Evolutionary conservation across 2,888 invertebrate species (phyloP).

Genomic region (Camponotus fellah): DNA sequence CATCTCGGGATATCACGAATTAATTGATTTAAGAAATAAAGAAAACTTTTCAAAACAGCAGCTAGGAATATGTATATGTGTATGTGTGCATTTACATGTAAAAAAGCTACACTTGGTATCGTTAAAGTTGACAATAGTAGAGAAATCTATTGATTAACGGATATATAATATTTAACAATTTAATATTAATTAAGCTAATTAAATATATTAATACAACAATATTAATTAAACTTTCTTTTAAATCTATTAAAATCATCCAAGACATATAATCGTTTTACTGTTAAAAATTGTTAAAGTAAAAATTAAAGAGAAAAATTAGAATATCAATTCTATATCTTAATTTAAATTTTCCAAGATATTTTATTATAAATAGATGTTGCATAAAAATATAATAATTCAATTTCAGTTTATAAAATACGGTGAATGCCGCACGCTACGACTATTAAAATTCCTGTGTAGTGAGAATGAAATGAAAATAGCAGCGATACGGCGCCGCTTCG

Average conservation of each 20-base stretch:
- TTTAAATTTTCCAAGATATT: not conserved
- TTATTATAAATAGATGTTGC: not conserved
- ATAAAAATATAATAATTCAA: not conserved
- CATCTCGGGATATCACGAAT: constrained; percentile 13
- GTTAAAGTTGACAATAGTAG: not conserved
- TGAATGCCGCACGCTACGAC: not conserved
- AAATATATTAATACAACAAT: too few relatives aligned
- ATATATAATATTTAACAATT: not conserved
- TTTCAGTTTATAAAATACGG: not conserved
- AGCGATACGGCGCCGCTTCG: constrained; percentile 35
- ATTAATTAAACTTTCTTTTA: not conserved
- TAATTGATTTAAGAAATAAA: constrained; percentile 23
- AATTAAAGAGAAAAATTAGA: not conserved
- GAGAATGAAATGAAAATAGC: constrained; percentile 24
- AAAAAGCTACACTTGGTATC: not conserved
- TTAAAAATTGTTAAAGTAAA: not conserved
- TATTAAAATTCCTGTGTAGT: constrained; percentile 24
- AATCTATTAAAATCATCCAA: not conserved
- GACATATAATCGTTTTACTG: not conserved
- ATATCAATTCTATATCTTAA: not conserved
- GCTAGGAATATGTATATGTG: not conserved
- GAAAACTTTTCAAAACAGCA: not conserved
- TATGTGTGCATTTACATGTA: not conserved
- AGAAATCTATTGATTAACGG: not conserved
- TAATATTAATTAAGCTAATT: not conserved